phyloP scores from a whole-genome alignment of 2,888 invertebrate species.

The Spodoptera exigua region DNA sequence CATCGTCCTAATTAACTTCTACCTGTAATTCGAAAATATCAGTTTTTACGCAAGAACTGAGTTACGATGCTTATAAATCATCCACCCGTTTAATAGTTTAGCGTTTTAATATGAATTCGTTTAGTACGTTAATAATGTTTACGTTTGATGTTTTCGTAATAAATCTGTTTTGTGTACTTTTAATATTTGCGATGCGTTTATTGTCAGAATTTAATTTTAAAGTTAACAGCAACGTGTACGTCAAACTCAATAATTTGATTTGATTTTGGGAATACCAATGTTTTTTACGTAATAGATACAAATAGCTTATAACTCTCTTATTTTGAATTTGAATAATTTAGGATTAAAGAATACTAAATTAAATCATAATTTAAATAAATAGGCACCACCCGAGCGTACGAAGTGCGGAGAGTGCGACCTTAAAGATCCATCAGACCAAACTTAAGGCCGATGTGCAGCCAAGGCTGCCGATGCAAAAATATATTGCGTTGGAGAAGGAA shows the following conservation, averaged over 20 bases:
- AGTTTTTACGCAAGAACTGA: slow-evolving; percentile 22
- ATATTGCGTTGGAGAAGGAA: too few relatives aligned
- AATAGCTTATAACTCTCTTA: too few relatives aligned
- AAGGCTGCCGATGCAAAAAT: too few relatives aligned
- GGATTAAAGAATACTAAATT: too few relatives aligned
- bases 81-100: slow-evolving; percentile 11
- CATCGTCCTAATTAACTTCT: slow-evolving; percentile 63
- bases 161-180: slow-evolving; percentile 8
- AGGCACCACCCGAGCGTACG: too few relatives aligned
- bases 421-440: too few relatives aligned
- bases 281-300: background rate
- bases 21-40: slow-evolving; percentile 59
- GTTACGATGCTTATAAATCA: slow-evolving; percentile 32
- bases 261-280: background rate
- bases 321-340: too few relatives aligned
- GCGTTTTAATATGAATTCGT: slow-evolving; percentile 6
- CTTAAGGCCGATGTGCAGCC: too few relatives aligned
- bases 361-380: too few relatives aligned
- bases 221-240: background rate
- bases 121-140: slow-evolving; percentile 24
- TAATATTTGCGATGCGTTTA: slow-evolving; percentile 20
- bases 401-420: too few relatives aligned
- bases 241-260: slow-evolving; percentile 2
- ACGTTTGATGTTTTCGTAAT: slow-evolving; percentile 20
- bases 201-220: slow-evolving; percentile 7